These are phyloP conservation scores for Caerostris darwini DNA, from an alignment of 1,140 invertebrate genomes.

Conservation along the genomic window DNA sequence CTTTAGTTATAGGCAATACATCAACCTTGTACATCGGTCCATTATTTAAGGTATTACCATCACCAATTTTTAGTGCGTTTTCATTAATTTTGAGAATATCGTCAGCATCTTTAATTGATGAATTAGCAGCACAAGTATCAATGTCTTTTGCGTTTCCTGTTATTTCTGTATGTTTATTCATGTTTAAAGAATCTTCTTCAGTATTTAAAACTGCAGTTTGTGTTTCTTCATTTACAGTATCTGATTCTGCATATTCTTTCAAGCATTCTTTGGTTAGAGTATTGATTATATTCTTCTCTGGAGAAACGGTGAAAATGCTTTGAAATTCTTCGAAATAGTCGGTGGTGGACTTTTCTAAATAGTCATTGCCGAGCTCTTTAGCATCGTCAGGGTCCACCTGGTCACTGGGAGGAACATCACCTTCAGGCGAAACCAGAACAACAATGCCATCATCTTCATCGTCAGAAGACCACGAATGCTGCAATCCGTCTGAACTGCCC, in stretches of 20 bases:
- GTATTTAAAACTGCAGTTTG: not conserved
- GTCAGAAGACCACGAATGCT: not conserved
- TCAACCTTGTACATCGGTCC: too few species aligned
- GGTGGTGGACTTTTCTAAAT: conserved; percentile 34
- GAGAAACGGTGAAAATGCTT: conserved; percentile 45
- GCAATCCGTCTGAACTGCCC: not conserved
- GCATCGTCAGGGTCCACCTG: not conserved
- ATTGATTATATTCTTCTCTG: conserved; percentile 56
- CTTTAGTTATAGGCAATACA: too few species aligned
- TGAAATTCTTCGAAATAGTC: conserved; percentile 67
- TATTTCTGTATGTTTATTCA: not conserved
- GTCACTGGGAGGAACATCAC: not conserved
- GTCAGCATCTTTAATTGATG: too few species aligned
- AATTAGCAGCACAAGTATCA: too few species aligned
- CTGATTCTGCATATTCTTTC: not conserved
- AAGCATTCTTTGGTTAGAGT: conserved; percentile 19
- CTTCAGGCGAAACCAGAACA: conserved; percentile 20
- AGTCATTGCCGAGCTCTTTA: not conserved
- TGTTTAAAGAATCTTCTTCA: not conserved
- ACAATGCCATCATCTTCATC: conserved; percentile 53
- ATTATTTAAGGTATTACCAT: too few species aligned
- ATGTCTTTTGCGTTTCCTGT: not conserved
- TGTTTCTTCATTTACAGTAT: not conserved
- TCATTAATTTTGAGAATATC: too few species aligned
- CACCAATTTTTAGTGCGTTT: too few species aligned